Percentiles rank a stretch among this genome's conserved stretches.
Evolutionary conservation across 2,797 vertebrate genomes (phyloP).

Genomic region (Enteromius afrohamiltoni): DNA sequence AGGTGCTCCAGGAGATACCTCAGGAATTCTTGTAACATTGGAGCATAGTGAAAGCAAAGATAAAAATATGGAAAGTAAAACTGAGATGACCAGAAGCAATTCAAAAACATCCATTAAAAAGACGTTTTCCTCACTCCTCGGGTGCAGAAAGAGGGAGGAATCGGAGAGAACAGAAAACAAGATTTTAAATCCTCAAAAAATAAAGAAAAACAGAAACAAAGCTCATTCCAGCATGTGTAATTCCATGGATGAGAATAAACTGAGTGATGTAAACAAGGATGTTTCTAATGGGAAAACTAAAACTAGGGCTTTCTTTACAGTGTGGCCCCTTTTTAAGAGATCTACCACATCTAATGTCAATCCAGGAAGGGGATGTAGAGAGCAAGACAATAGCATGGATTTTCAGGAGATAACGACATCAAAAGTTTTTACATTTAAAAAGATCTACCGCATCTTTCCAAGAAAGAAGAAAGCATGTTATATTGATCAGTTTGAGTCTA

Average conservation of each 20-base stretch:
- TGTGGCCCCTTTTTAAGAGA: conserved; percentile 77
- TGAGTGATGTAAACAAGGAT: neutral
- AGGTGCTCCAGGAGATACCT: conserved; percentile 44
- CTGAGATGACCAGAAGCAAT: conserved; percentile 40
- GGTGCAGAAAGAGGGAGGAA: conserved; percentile 79
- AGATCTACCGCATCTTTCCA: conserved; percentile 74
- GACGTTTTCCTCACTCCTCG: conserved; percentile 68
- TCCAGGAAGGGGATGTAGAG: conserved; percentile 61
- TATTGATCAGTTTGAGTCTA: conserved; percentile 21
- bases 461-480: conserved; percentile 60
- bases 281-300: conserved; percentile 13
- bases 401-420: conserved; percentile 35
- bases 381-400: neutral
- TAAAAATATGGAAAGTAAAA: conserved; percentile 57
- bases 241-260: neutral
- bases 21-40: conserved; percentile 42
- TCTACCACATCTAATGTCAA: conserved; percentile 65
- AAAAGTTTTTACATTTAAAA: conserved; percentile 67
- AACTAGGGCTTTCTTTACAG: conserved; percentile 56
- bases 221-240: conserved; percentile 23
- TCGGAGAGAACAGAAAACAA: conserved; percentile 19
- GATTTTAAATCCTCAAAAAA: neutral
- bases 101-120: conserved; percentile 63
- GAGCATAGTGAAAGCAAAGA: conserved; percentile 58
- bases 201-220: neutral